These are phyloP conservation scores for Drosophila auraria DNA, from an alignment of 1,140 invertebrate species.

Conservation along the genomic window DNA sequence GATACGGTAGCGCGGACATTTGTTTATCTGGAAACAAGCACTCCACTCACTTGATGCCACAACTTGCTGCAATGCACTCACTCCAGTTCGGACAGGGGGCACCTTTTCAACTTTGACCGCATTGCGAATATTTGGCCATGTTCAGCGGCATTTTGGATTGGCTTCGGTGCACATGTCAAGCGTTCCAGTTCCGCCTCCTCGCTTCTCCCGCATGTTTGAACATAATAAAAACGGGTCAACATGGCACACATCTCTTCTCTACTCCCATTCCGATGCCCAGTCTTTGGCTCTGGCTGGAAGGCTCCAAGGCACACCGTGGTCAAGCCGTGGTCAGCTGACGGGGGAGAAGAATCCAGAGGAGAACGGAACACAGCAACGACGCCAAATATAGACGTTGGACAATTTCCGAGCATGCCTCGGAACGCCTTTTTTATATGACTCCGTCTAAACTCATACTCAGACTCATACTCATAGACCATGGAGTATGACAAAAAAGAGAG, in stretches of 20 bases:
- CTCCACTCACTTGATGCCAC: conserved; percentile 8
- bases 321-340: conserved; percentile 26
- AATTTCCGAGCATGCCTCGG: conserved; percentile 64
- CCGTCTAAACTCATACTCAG: conserved; percentile 50
- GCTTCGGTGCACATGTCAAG: conserved; percentile 73
- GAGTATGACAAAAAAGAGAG: conserved; percentile 53
- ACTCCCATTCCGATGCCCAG: conserved; percentile 49
- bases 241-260: conserved; percentile 57
- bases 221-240: conserved; percentile 60
- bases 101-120: conserved; percentile 73
- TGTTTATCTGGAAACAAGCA: conserved; percentile 45
- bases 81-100: conserved; percentile 5
- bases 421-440: conserved; percentile 79
- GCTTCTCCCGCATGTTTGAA: conserved; percentile 45
- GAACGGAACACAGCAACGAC: conserved; percentile 35
- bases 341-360: background rate
- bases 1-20: conserved; percentile 43
- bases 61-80: conserved; percentile 37
- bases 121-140: conserved; percentile 64
- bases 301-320: conserved; percentile 18
- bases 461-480: conserved; percentile 24
- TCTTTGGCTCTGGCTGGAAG: conserved; percentile 22
- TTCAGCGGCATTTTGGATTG: conserved; percentile 66
- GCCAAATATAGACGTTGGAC: conserved; percentile 80
- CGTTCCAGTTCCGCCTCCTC: conserved; percentile 25